Evolutionary conservation across 2,888 invertebrate species (phyloP).

Genomic region (Apamea crenata): DNA sequence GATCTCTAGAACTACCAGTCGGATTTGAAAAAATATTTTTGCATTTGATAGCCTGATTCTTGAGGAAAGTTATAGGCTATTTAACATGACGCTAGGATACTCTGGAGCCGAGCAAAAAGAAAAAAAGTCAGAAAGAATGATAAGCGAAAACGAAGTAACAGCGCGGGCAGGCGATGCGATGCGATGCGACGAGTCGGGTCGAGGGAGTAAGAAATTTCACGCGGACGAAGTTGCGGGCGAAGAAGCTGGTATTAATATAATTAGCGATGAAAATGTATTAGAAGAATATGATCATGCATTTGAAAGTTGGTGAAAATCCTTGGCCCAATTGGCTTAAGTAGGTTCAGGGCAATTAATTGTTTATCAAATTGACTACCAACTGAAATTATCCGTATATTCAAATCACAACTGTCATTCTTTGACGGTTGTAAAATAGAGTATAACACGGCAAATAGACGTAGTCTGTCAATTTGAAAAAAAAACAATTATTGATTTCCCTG

Average conservation of each 20-base stretch:
- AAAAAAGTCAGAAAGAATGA: too few relatives aligned
- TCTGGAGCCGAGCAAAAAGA: too few relatives aligned
- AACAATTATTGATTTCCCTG: neutral
- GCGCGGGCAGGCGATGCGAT: too few relatives aligned
- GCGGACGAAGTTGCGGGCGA: too few relatives aligned
- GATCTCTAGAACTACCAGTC: too few relatives aligned
- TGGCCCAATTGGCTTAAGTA: neutral
- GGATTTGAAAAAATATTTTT: too few relatives aligned
- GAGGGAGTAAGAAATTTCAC: too few relatives aligned
- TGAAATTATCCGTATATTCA: neutral
- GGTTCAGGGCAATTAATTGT: neutral
- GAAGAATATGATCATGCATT: neutral
- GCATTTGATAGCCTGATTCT: too few relatives aligned
- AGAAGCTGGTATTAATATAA: neutral
- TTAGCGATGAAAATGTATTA: neutral
- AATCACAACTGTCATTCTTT: neutral
- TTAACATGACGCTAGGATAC: too few relatives aligned
- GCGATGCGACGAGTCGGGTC: too few relatives aligned
- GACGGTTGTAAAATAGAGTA: neutral
- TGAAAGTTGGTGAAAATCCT: neutral
- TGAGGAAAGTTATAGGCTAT: too few relatives aligned
- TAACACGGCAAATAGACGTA: neutral
- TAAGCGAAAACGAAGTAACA: too few relatives aligned
- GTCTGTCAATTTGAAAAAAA: neutral
- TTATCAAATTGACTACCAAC: neutral